Evolutionary conservation across 2,113 vertebrate species (phyloP).

Genomic region (Irena cyanogastra): DNA sequence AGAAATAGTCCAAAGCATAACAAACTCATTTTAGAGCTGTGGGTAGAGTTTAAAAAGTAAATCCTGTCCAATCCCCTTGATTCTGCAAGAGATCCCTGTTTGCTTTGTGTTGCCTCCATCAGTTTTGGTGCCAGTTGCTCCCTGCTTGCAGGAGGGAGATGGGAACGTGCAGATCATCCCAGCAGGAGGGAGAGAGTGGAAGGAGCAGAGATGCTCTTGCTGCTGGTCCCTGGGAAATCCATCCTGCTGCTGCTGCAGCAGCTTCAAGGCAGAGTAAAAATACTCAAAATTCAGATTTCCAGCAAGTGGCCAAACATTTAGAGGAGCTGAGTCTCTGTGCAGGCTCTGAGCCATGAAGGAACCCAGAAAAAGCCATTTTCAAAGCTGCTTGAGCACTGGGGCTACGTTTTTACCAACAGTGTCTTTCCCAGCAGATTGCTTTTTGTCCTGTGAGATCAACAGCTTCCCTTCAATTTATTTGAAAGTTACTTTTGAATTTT

Average conservation of each 20-base stretch:
- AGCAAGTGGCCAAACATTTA: fast-evolving
- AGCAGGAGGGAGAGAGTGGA: not conserved
- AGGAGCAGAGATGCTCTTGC: not conserved
- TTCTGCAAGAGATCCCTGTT: not conserved
- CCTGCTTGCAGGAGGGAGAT: not conserved
- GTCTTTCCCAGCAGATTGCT: not conserved
- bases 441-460: not conserved
- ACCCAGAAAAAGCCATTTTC: not conserved
- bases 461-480: not conserved
- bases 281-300: not conserved
- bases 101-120: not conserved
- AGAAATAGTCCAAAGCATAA: not conserved
- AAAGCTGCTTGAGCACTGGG: not conserved
- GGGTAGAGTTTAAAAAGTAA: not conserved
- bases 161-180: not conserved
- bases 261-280: not conserved
- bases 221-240: not conserved
- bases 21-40: not conserved
- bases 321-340: not conserved
- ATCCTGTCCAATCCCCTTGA: not conserved
- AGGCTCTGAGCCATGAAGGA: not conserved
- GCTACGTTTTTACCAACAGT: not conserved
- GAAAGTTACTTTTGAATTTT: not conserved
- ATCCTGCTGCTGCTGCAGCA: not conserved
- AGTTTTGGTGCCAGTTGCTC: not conserved